Base-by-base conservation (phyloP, 2,888 invertebrate genomes). In the Machimus rusticus region DNA sequence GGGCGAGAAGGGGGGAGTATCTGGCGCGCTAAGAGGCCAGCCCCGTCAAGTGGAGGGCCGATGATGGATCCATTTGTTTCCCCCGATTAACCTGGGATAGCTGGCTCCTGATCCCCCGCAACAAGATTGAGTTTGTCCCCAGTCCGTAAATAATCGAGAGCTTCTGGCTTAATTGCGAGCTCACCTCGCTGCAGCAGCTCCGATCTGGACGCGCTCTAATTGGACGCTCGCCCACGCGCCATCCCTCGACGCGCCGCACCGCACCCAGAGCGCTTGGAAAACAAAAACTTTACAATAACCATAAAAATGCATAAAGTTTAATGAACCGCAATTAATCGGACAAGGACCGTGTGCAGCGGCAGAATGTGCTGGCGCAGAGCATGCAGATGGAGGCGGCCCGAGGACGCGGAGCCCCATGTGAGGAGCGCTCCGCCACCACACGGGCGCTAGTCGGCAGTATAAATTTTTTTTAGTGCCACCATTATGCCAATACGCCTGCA, bases 251-350 rank as follows among this genome's bases (percentile, higher is more conserved):
- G 5, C 19, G 16, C 46, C 28, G 43, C 79, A 39, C 28, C 43
- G 19, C 16, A 39, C 14, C 28, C 46, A 46, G 23, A 28, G 28
- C 23, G 39, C 12, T 23, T 23, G 46, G 19, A 79, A n/a, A 74
- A 85, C 55, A 28, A 19, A 55, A 28, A 43, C 37, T 82, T 85
- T 28, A 46, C 85, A 85, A 85, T 85, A 85, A 85, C 85, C 85
- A 85, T 85, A 85, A 85, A 85, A 85, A 55, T 85, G 74, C 74
- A 92, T 91, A 91, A 92, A 92, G 91, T 92, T 92, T 91, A 92
- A 92, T 92, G 92, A 92, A 92, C 91, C 91, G 91, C 92, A 92
- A 92, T 92, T 92, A 92, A 92, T 92, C 91, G 91, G 91, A 91
- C 91, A 92, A 90, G 89, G 91, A 90, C 90, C 74, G 57, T 74